Conservation (phyloP, 2,113 vertebrate genomes). For the Aptenodytes patagonicus region DNA sequence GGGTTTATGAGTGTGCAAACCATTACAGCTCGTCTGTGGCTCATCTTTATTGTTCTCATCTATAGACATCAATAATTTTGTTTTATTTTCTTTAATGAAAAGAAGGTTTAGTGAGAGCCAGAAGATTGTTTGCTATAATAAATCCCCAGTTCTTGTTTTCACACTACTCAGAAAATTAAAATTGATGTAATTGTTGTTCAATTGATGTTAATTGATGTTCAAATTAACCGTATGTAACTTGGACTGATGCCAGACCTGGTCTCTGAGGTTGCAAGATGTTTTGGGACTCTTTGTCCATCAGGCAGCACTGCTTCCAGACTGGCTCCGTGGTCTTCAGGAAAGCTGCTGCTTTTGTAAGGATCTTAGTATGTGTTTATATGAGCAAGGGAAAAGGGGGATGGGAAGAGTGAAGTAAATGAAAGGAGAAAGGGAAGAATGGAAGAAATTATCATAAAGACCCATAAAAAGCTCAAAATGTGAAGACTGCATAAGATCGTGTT, state of each 20-base stretch:
- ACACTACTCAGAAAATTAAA: not conserved
- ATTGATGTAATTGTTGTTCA: not conserved
- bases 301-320: not conserved
- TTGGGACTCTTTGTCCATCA: not conserved
- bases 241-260: not conserved
- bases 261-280: not conserved
- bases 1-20: constrained; percentile 46
- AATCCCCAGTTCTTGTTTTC: constrained; percentile 2
- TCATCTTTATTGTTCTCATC: constrained; percentile 51
- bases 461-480: not conserved
- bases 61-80: constrained; percentile 36
- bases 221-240: not conserved
- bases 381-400: not conserved
- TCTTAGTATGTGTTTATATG: not conserved
- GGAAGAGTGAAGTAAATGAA: not conserved
- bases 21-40: constrained; percentile 15
- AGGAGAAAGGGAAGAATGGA: not conserved
- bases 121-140: constrained; percentile 19
- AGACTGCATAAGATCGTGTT: not conserved
- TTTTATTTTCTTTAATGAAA: constrained; percentile 60
- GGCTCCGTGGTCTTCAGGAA: not conserved
- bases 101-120: not conserved
- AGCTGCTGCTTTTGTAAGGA: not conserved
- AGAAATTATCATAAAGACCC: not conserved
- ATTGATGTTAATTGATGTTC: no score